phyloP scores from a whole-genome alignment of 2,797 vertebrate genomes.

The Brachyalestes nurse region DNA sequence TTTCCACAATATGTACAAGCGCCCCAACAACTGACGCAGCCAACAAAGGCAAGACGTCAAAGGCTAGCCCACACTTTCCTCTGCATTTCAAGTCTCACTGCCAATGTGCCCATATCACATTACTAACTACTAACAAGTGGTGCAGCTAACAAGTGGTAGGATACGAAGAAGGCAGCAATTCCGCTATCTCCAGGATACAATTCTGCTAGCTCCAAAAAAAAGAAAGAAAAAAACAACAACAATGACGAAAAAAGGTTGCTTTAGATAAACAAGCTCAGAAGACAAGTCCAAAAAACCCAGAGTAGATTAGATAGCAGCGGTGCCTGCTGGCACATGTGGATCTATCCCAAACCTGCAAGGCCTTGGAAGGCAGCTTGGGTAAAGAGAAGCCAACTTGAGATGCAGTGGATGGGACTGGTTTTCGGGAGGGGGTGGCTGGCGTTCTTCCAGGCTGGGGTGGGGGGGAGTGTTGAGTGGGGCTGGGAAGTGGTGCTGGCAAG shows the following conservation, averaged over 20 bases:
- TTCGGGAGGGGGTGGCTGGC: slow-evolving; percentile 66
- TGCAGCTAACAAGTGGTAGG: slow-evolving; percentile 13
- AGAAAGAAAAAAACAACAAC: not conserved
- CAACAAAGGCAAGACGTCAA: not conserved
- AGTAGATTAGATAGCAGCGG: slow-evolving; percentile 53
- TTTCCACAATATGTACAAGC: slow-evolving; percentile 9
- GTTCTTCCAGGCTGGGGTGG: slow-evolving; percentile 69
- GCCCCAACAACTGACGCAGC: not conserved
- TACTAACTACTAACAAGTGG: slow-evolving; percentile 2
- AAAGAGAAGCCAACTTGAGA: slow-evolving; percentile 39
- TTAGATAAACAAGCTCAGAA: slow-evolving; percentile 68
- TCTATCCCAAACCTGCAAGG: slow-evolving; percentile 42
- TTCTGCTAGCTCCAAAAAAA: slow-evolving; percentile 57
- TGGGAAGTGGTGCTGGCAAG: slow-evolving; percentile 60
- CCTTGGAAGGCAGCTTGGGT: slow-evolving; percentile 26
- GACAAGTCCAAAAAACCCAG: slow-evolving; percentile 67
- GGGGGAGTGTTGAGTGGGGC: slow-evolving; percentile 65
- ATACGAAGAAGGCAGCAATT: slow-evolving; percentile 39
- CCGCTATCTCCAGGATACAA: slow-evolving; percentile 64
- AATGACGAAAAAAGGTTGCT: slow-evolving; percentile 47
- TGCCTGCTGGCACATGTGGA: slow-evolving; percentile 60
- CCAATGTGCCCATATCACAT: slow-evolving; percentile 5
- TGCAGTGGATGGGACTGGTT: slow-evolving; percentile 36
- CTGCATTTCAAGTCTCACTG: slow-evolving; percentile 11
- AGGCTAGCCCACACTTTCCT: slow-evolving; percentile 2